Evolutionary conservation across 2,797 vertebrate genomes (phyloP).

Genomic region (Novumbra hubbsi): DNA sequence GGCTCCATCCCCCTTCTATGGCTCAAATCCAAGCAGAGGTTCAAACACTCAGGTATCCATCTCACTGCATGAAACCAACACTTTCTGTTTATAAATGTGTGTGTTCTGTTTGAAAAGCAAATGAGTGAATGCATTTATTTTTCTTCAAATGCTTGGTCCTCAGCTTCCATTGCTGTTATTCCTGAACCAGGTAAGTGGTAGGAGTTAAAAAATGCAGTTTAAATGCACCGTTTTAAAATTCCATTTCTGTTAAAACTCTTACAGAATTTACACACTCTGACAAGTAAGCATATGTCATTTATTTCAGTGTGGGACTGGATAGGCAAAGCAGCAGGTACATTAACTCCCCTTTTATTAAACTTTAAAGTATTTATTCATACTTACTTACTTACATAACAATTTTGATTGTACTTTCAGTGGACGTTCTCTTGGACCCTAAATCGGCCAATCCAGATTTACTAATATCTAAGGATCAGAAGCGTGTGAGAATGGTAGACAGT

Average conservation of each 20-base stretch:
- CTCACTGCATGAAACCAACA: background rate
- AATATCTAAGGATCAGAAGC: constrained; percentile 21
- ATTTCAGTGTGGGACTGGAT: constrained; percentile 40
- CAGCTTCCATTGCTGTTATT: constrained; percentile 15
- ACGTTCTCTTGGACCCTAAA: constrained; percentile 38
- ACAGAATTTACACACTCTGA: background rate
- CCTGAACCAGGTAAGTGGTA: constrained; percentile 20
- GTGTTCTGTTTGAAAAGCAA: background rate
- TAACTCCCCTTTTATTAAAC: no score
- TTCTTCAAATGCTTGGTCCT: background rate
- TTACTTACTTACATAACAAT: no score
- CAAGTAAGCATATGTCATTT: background rate
- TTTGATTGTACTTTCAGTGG: constrained; percentile 23
- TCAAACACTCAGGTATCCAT: constrained; percentile 25
- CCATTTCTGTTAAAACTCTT: background rate
- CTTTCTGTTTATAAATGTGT: background rate
- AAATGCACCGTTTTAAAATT: background rate
- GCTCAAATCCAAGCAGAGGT: constrained; percentile 18
- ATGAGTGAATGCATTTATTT: background rate
- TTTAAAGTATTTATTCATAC: background rate
- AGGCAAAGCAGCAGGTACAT: constrained; percentile 31
- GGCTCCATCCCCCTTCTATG: constrained; percentile 1
- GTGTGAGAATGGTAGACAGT: constrained; percentile 24
- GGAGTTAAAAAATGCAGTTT: background rate
- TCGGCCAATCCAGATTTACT: constrained; percentile 35